Evolutionary conservation across 2,797 vertebrate species (phyloP), one percentile per base, ranked within the genome.

Genomic region (Glossophaga mutica): DNA sequence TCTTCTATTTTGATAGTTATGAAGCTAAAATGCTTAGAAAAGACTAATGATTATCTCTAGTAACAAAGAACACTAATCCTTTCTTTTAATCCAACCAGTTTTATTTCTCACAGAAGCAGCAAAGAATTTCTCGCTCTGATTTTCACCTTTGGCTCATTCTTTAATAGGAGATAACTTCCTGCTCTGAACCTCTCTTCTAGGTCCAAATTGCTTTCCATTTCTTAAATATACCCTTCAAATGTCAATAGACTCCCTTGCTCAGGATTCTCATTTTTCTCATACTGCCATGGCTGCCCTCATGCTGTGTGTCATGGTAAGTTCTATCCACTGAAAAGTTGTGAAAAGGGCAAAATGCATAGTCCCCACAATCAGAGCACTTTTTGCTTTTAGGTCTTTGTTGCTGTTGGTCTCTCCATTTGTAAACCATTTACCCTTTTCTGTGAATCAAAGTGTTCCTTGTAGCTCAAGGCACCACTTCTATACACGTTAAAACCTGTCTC

Each of bases 1-100:
- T 98, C 16, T 84, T 83, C 76, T 81, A 92, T 97, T 32, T 48
- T 88, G 84, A 97, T 70, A 67, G 48, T 55, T 42, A 39, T 57
- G 26, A 78, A 91, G 29, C 90, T 68, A 97, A 96, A 85, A 86
- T 10, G 15, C 34, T 87, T 70, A 70, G 24, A 90, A 87, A 97
- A 84, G 21, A 85, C 48, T 55, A 67, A 87, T 52, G 70, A 77
- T 94, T 0, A 5, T 37, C 77, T 93, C 29, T 67, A 16, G 5
- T 87, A 84, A 85, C 87, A 84, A 96, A 94, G 76, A 96, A 48
- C 92, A 82, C 32, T 62, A 78, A 26, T 81, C 87, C 19, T 88
- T 90, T 55, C 55, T 95, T 90, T 94, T 21, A 90, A 95, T 74
- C 32, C 81, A 87, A 86, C 22, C 22, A 59, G 19, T 26, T 95